Evolutionary conservation across 1,140 invertebrate species (phyloP).

Genomic region (Amyelois transitella): DNA sequence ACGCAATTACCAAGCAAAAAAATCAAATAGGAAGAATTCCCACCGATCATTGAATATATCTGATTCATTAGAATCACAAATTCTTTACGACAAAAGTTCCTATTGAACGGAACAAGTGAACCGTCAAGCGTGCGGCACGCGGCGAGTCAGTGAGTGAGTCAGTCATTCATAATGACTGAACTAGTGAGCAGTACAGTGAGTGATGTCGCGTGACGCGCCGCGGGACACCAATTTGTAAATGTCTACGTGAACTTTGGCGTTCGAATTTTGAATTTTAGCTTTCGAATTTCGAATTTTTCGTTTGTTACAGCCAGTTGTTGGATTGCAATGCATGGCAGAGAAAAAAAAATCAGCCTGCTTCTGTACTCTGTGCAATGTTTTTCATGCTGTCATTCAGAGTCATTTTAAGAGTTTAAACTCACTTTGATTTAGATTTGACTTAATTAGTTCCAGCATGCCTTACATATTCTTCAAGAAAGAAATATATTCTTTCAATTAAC

Average conservation of each 20-base stretch:
- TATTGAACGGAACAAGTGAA: slow-evolving; percentile 2
- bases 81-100: neutral
- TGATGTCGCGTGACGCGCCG: slow-evolving; percentile 1
- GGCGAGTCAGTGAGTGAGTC: neutral
- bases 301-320: too few species aligned
- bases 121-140: neutral
- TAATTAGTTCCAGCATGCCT: too few species aligned
- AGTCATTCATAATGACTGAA: slow-evolving; percentile 2
- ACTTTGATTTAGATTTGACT: too few species aligned
- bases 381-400: too few species aligned
- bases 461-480: too few species aligned
- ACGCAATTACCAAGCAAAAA: neutral
- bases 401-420: too few species aligned
- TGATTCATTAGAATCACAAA: neutral
- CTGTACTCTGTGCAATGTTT: too few species aligned
- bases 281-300: too few species aligned
- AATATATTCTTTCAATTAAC: too few species aligned
- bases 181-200: neutral
- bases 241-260: neutral
- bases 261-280: neutral
- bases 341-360: too few species aligned
- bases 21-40: neutral
- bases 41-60: neutral
- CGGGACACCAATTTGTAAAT: slow-evolving; percentile 2
- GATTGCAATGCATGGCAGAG: neutral